These are phyloP conservation scores for Napeogenes inachia DNA, from an alignment of 2,888 invertebrate genomes.

Conservation along the genomic window DNA sequence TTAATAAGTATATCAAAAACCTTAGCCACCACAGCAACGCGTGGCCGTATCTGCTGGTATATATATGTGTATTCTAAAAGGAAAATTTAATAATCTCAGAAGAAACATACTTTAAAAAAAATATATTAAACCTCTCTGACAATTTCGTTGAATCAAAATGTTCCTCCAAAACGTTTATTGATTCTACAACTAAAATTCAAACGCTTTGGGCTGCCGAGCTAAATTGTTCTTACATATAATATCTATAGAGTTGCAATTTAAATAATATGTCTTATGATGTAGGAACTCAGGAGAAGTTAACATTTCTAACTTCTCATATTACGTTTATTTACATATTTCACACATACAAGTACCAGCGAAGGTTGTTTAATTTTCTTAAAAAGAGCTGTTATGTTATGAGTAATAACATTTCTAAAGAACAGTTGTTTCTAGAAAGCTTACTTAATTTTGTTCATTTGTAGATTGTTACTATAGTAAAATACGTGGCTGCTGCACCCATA, in stretches of 20 bases:
- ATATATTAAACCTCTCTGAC: background rate
- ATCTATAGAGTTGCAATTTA: background rate
- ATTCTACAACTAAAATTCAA: background rate
- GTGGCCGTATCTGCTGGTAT: no score
- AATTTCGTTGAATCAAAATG: background rate
- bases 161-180: background rate
- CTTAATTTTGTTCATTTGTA: background rate
- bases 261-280: background rate
- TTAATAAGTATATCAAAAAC: no score
- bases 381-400: background rate
- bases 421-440: background rate
- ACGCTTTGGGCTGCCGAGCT: background rate
- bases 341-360: background rate
- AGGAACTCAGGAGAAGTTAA: constrained; percentile 1
- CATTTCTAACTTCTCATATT: background rate
- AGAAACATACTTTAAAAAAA: background rate
- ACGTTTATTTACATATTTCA: background rate
- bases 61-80: no score
- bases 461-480: no score
- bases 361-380: background rate
- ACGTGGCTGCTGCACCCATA: no score
- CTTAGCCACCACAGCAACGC: no score
- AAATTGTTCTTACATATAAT: constrained; percentile 2
- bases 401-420: background rate
- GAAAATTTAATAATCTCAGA: no score